phyloP scores from a whole-genome alignment of 2,888 invertebrate species.

The Pilophorus perplexus region DNA sequence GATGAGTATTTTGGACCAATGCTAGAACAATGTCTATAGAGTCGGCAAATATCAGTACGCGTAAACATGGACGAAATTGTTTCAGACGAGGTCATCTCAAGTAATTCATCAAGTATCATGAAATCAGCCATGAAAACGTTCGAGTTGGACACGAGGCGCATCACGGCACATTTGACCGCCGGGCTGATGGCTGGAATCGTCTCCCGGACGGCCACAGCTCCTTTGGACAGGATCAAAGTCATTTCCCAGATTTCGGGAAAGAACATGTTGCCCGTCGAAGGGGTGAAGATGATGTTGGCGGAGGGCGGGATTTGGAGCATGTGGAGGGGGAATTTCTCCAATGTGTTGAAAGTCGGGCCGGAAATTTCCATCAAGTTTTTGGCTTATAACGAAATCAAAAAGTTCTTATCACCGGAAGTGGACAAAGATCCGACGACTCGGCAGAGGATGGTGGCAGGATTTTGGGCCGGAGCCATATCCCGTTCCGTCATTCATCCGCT shows the following conservation, averaged over 20 bases:
- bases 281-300: constrained; percentile 23
- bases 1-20: too few species aligned
- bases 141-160: too few species aligned
- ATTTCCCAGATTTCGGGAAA: constrained; percentile 70
- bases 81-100: too few species aligned
- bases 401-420: neutral
- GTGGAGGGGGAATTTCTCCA: constrained; percentile 73
- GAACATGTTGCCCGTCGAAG: constrained; percentile 6
- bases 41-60: too few species aligned
- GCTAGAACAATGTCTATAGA: too few species aligned
- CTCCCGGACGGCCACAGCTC: constrained; percentile 93
- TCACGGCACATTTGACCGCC: constrained; percentile 73
- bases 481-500: constrained; percentile 28
- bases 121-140: too few species aligned
- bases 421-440: neutral
- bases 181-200: constrained; percentile 95
- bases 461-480: constrained; percentile 9
- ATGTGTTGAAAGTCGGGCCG: constrained; percentile 97
- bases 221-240: constrained; percentile 94
- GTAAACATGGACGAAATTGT: too few species aligned
- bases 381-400: constrained; percentile 30
- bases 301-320: constrained; percentile 38
- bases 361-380: constrained; percentile 96
- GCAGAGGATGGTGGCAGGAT: constrained; percentile 13
- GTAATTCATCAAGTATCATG: too few species aligned